phyloP scores from a whole-genome alignment of 2,888 invertebrate genomes.

The Drosophila greeni region DNA sequence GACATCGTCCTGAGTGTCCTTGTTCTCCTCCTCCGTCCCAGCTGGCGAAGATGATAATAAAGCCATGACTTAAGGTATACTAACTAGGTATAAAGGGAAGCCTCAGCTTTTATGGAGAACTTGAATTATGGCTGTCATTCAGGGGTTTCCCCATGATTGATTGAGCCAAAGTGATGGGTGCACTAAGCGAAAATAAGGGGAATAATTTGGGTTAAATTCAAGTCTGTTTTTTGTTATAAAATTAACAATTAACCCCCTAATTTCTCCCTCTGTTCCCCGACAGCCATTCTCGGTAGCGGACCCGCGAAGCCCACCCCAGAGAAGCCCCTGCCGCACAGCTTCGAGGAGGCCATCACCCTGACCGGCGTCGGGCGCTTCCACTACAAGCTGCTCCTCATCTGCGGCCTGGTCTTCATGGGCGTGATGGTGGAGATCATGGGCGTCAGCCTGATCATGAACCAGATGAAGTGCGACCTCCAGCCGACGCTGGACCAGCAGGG shows the following conservation, averaged over 20 bases:
- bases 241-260: conserved; percentile 5
- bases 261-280: not conserved
- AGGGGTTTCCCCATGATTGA: conserved; percentile 30
- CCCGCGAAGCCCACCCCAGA: conserved; percentile 21
- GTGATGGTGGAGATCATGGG: conserved; percentile 85
- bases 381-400: conserved; percentile 81
- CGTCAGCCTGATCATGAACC: conserved; percentile 83
- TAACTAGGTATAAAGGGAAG: not conserved
- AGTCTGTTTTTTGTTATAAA: not conserved
- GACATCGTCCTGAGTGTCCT: conserved; percentile 43
- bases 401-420: conserved; percentile 83
- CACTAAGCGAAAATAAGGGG: not conserved
- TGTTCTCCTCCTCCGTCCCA: not conserved
- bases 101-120: not conserved
- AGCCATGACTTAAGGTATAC: conserved; percentile 20
- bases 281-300: not conserved
- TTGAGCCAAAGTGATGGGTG: conserved; percentile 3
- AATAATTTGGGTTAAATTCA: not conserved
- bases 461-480: conserved; percentile 84
- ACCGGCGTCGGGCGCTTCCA: conserved; percentile 83
- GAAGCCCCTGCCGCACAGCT: conserved; percentile 59
- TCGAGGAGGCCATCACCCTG: conserved; percentile 75
- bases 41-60: not conserved
- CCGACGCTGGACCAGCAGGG: conserved; percentile 83
- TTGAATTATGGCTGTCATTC: conserved; percentile 11